Base-by-base conservation (phyloP, 2,113 vertebrate species). In the Gobius niger region DNA sequence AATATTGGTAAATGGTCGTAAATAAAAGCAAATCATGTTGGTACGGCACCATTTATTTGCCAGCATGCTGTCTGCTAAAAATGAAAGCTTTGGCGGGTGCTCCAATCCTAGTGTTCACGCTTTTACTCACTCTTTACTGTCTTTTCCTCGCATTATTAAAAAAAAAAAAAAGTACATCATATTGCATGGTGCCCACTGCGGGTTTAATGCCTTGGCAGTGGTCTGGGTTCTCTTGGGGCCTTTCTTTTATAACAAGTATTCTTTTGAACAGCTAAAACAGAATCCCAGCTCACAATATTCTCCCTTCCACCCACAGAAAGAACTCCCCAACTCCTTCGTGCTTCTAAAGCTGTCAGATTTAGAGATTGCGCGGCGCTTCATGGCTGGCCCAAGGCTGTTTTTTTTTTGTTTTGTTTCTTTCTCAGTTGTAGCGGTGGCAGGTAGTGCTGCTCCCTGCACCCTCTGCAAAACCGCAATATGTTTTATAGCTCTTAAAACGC, bases 271-370 rank as follows among this genome's bases (percentile, higher is more conserved):
- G 53, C 16, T 16, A n/a, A 49, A 70, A 66, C 71, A 69, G 66
- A 67, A 47, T 80, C 67, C 24, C 61, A 71, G 69, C 62, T 49
- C 70, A 7, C 3, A 57, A 57, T 76, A 7, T 80, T 85, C 66
- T 73, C 65, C 77, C 72, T 71, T 52, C 47, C 49, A 18, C 16
- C 42, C 44, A 76, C 75, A 49, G 56, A 52, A 60, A 46, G 42
- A 57, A 15, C 24, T 57, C 54, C 24, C 19, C 34, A 72, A 56
- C 57, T 1, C 8, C 44, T 67, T 60, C 53, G 57, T 65, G 65
- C 74, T 77, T 63, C 59, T 73, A 69, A 82, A 86, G 40, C 67
- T 83, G 82, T 62, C 75, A 82, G 82, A 79, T 84, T 70, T 76
- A 50, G 57, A 68, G 75, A 76, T 75, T 73, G 73, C 67, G 70